Base-by-base conservation (phyloP, 2,113 vertebrate genomes). In the Phyllopteryx taeniolatus region DNA sequence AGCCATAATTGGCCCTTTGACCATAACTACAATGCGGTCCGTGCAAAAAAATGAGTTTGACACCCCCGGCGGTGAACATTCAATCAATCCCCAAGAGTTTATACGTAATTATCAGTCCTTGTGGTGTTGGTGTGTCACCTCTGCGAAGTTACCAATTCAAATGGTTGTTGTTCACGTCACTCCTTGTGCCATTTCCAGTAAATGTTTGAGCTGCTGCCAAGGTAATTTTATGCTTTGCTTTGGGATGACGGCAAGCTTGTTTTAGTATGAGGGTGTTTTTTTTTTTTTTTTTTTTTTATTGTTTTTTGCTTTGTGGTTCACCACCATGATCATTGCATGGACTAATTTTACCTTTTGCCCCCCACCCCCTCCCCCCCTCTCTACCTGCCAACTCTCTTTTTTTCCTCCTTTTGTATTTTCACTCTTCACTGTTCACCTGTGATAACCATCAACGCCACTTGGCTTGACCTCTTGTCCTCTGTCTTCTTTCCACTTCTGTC, bases 261-360 rank as follows among this genome's bases (percentile, higher is more conserved):
- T 85, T 84, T 83, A 84, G 84, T 87, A 70, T 84, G 20, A 64
- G 78, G 85, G 79, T 83, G 75, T 74, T 70, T 70, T 76, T 72
- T 67, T 71, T 75, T 4, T 22, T 78, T 73, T 57, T 86, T 39
- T 39, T 1, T 39, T 39, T 15, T 19, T 68, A 69, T 73, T 83
- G 75, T 74, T 70, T 72, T 73, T 57, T 86, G 73, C 83, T 89
- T 83, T 92, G 83, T 92, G 86, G 83, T 90, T 88, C 90, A 92
- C 79, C 85, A 89, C 87, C 83, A 86, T 93, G 90, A 92, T 91
- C 93, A 94, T 93, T 92, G 93, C 93, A 94, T 94, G 93, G 81
- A 93, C 90, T 94, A 94, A 94, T 93, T 93, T 90, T 85, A 79
- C 91, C 88, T 90, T 90, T 89, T 91, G 79, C 66, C 83, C 65